Conservation (phyloP, 2,797 vertebrate species). For the Ptychadena robeensis region DNA sequence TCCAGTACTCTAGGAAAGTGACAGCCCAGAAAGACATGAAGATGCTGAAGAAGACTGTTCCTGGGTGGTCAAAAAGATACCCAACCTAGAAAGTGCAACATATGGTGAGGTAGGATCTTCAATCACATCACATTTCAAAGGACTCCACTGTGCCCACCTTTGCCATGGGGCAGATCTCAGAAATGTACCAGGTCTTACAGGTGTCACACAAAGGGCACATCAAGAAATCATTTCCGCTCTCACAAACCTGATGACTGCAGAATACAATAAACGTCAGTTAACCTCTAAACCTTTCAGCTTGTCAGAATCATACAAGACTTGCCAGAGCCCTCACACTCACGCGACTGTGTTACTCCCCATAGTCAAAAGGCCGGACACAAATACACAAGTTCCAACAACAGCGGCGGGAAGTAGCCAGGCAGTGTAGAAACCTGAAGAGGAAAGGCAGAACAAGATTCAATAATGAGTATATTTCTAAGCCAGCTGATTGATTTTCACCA, state of each 20-base stretch:
- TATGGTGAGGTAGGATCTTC: background rate
- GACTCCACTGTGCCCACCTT: constrained; percentile 70
- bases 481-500: too few relatives aligned
- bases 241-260: constrained; percentile 80
- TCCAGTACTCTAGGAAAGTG: constrained; percentile 85
- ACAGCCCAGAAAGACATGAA: constrained; percentile 86
- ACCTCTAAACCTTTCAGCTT: background rate
- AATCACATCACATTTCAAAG: background rate
- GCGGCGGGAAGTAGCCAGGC: constrained; percentile 82
- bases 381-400: constrained; percentile 79
- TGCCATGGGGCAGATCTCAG: constrained; percentile 84
- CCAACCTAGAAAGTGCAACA: constrained; percentile 70
- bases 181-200: constrained; percentile 81
- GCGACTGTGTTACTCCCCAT: constrained; percentile 79
- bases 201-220: constrained; percentile 83
- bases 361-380: constrained; percentile 77
- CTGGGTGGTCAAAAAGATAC: constrained; percentile 82
- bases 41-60: constrained; percentile 82
- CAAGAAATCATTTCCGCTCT: constrained; percentile 73
- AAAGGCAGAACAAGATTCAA: background rate
- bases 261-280: background rate
- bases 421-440: constrained; percentile 77
- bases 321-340: constrained; percentile 69
- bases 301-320: background rate
- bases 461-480: too few relatives aligned